Base-by-base conservation (phyloP, 2,113 vertebrate genomes). In the Albula goreensis region DNA sequence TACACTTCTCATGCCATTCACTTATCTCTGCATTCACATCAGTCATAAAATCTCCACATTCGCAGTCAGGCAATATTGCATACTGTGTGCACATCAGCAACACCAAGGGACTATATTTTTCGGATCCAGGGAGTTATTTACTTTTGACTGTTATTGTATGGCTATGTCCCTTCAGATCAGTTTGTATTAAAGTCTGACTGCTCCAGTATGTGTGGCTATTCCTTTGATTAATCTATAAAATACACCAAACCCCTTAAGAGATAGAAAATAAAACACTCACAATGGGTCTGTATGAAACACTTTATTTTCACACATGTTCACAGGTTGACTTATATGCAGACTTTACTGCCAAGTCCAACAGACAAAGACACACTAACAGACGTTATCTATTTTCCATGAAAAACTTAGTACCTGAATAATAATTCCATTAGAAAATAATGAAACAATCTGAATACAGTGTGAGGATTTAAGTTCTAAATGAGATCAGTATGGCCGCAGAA, bases 361-460 rank as follows among this genome's bases (percentile, higher is more conserved):
- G 78, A 50, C 78, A 79, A 66, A 79, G 10, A 79, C 49, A 79
- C 78, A 79, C 31, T 48, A 48, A 79, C 12, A 49, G 31, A 79
- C 78, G 41, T 79, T 19, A 79, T 17, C 3, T 48, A 79, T 48
- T 49, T 63, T 50, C 48, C 60, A 31, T 48, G 12, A 22, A 11
- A 80, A 81, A 79, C 56, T 50, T 22, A 50, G 41, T 56, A 78
- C 77, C 53, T 85, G 50, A 84, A 50, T 31, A 79, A 78, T 85
- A 80, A 85, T 80, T 81, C 15, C 51, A 41, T 85, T 85, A 85
- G 78, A 78, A 85, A 80, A 78, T 80, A 85, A 60, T 48, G 79
- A 41, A 85, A 25, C 78, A 85, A 50, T 57, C 56, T 60, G 53
- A 63, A 15, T 56, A 85, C 12, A 85, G 51, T 79, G 53, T 81